Conservation (phyloP, 2,797 vertebrate genomes). For the Knipowitschia caucasica region DNA sequence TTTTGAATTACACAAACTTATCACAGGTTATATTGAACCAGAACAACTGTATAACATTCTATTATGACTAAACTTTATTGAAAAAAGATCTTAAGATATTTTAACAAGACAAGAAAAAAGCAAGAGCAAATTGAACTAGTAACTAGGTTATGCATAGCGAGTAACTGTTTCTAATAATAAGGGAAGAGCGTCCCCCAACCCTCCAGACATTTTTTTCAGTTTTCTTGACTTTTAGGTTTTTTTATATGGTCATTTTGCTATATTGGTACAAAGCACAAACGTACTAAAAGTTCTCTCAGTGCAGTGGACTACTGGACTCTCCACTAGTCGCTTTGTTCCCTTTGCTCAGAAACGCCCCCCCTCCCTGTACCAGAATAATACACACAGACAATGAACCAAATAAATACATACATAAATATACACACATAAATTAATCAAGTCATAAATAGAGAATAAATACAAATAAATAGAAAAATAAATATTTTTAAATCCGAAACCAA, state of each 20-base stretch:
- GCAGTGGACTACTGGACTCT: constrained; percentile 96
- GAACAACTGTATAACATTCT: constrained; percentile 99
- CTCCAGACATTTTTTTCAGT: constrained; percentile 83
- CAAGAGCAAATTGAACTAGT: constrained; percentile 99
- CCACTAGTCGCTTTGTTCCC: constrained; percentile 97
- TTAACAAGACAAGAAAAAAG: constrained; percentile 99
- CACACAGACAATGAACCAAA: constrained; percentile 91
- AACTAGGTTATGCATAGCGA: constrained; percentile 99
- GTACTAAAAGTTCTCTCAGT: constrained; percentile 99
- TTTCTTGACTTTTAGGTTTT: constrained; percentile 75
- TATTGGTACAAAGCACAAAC: constrained; percentile 99
- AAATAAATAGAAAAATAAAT: constrained; percentile 92
- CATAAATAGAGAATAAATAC: constrained; percentile 80
- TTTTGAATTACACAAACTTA: constrained; percentile 99
- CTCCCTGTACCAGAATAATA: constrained; percentile 90
- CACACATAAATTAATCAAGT: constrained; percentile 78
- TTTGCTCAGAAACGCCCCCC: constrained; percentile 95
- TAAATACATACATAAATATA: constrained; percentile 83
- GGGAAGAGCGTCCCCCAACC: constrained; percentile 98
- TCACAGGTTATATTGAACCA: constrained; percentile 99
- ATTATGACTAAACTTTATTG: constrained; percentile 99
- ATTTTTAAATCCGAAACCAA: constrained; percentile 74
- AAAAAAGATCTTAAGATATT: constrained; percentile 97
- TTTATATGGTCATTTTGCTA: constrained; percentile 98
- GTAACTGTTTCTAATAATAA: constrained; percentile 99